phyloP scores from a whole-genome alignment of 2,797 vertebrate genomes.

The Micrastur ruficollis region DNA sequence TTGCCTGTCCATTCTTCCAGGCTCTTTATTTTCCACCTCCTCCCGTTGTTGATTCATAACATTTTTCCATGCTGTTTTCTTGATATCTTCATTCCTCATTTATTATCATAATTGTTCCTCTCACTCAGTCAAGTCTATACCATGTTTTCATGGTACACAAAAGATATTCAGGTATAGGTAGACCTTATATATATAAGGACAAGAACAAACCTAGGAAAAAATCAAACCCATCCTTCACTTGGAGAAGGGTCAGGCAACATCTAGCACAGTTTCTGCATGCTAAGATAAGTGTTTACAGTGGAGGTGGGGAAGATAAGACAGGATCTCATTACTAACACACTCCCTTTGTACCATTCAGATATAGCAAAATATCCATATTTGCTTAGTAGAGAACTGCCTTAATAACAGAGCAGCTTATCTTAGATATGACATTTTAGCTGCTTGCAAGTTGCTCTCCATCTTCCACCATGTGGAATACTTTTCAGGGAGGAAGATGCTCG shows the following conservation, averaged over 20 bases:
- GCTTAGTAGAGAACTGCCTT: not conserved
- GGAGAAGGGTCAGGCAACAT: not conserved
- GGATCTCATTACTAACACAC: not conserved
- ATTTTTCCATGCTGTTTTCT: not conserved
- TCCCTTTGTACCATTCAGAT: not conserved
- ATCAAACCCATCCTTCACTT: not conserved
- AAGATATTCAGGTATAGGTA: not conserved
- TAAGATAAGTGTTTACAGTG: not conserved
- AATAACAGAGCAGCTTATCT: not conserved
- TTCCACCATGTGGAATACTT: not conserved
- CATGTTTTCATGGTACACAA: not conserved
- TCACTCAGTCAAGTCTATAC: not conserved
- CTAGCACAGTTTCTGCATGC: not conserved
- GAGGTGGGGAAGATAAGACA: not conserved
- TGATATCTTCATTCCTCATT: not conserved
- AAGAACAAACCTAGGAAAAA: not conserved
- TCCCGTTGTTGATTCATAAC: not conserved
- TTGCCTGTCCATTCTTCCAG: not conserved
- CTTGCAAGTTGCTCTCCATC: not conserved
- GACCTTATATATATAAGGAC: not conserved
- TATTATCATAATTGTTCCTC: not conserved
- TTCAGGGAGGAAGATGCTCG: not conserved
- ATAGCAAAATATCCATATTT: not conserved
- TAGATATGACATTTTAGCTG: not conserved
- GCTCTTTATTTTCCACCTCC: not conserved